Evolutionary conservation across 1,140 invertebrate species (phyloP).

Genomic region (Neuroterus valhalla): DNA sequence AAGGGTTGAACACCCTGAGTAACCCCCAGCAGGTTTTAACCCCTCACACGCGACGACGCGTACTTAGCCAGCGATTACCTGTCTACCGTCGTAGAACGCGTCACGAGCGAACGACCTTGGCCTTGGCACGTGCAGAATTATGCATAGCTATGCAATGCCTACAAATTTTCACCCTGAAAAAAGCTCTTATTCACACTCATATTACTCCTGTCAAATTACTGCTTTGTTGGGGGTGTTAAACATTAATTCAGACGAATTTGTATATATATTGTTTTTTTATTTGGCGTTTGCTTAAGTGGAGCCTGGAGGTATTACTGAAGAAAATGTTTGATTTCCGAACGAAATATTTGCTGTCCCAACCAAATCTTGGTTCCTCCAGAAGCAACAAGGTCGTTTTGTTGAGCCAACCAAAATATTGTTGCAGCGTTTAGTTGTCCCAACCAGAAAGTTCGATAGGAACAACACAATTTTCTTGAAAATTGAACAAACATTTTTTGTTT

Average conservation of each 20-base stretch:
- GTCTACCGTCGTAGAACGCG: slow-evolving; percentile 22
- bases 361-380: too few relatives aligned
- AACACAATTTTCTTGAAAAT: too few relatives aligned
- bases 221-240: neutral
- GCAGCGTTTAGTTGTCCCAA: too few relatives aligned
- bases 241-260: neutral
- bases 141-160: slow-evolving; percentile 9
- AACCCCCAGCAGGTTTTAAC: slow-evolving; percentile 38
- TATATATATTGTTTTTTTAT: neutral
- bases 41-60: slow-evolving; percentile 17
- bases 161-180: neutral
- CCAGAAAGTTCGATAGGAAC: too few relatives aligned
- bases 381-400: too few relatives aligned
- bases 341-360: too few relatives aligned
- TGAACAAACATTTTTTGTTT: too few relatives aligned
- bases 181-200: neutral
- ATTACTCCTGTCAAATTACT: neutral
- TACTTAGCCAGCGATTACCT: slow-evolving; percentile 18
- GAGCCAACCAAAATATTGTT: too few relatives aligned
- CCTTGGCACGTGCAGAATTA: slow-evolving; percentile 23
- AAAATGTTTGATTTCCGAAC: too few relatives aligned
- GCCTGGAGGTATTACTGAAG: too few relatives aligned
- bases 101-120: slow-evolving; percentile 21
- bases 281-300: neutral
- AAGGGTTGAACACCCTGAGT: slow-evolving; percentile 46